These are phyloP conservation scores for Corythaeola cristata DNA, from an alignment of 2,113 vertebrate genomes.

Conservation along the genomic window DNA sequence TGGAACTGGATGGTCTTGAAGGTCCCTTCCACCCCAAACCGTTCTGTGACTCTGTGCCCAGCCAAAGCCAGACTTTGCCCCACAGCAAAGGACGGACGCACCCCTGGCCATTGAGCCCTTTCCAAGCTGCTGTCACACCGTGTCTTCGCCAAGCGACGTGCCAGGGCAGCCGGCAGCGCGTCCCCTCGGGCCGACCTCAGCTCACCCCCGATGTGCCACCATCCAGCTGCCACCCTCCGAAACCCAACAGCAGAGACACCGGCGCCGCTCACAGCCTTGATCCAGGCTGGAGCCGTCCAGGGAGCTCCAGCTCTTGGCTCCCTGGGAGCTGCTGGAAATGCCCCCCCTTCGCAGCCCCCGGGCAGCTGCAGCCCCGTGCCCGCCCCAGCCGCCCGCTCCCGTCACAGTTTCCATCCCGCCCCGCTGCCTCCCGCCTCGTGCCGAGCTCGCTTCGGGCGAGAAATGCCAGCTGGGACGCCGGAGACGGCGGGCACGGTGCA, in stretches of 20 bases:
- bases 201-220: background rate
- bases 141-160: rapidly evolving
- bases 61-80: background rate
- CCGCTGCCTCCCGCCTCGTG: rapidly evolving
- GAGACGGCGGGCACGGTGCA: background rate
- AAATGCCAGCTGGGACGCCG: background rate
- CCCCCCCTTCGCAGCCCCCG: background rate
- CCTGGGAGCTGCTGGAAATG: background rate
- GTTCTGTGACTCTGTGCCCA: background rate
- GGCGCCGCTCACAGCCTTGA: background rate
- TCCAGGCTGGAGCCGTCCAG: background rate
- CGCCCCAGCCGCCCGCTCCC: background rate
- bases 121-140: background rate
- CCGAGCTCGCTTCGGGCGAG: background rate
- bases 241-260: background rate
- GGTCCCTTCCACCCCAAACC: too few relatives aligned
- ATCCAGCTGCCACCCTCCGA: background rate
- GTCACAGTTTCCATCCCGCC: background rate
- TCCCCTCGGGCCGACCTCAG: background rate
- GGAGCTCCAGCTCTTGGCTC: background rate
- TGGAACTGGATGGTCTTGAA: too few relatives aligned
- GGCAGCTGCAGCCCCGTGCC: background rate
- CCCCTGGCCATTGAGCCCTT: background rate
- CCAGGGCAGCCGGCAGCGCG: background rate
- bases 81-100: rapidly evolving